Evolutionary conservation across 2,888 invertebrate genomes (phyloP).

Genomic region (Catotricha subobsoleta): DNA sequence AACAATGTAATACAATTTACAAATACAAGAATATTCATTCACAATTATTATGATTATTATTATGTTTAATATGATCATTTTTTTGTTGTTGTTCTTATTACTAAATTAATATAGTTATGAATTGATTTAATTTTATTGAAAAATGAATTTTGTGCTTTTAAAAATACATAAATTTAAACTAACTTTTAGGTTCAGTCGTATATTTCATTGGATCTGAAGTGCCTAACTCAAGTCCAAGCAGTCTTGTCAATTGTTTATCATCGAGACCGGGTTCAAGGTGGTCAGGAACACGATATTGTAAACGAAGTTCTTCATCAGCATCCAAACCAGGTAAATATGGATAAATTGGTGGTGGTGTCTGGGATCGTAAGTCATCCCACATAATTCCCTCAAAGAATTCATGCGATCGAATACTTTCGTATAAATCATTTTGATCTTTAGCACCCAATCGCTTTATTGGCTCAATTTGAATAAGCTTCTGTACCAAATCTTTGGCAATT

Average conservation of each 20-base stretch:
- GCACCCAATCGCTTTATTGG: conserved; percentile 68
- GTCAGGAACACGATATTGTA: conserved; percentile 52
- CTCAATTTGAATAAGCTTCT: conserved; percentile 66
- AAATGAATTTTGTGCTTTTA: neutral
- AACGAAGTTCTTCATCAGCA: conserved; percentile 45
- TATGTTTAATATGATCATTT: too few relatives aligned
- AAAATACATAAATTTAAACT: neutral
- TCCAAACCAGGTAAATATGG: conserved; percentile 58
- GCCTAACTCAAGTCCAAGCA: conserved; percentile 53
- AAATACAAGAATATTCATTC: too few relatives aligned
- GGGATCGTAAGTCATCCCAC: conserved; percentile 60
- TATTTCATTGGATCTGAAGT: conserved; percentile 9
- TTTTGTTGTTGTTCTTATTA: too few relatives aligned
- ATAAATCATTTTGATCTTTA: conserved; percentile 48
- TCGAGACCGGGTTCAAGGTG: conserved; percentile 76
- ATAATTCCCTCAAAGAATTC: conserved; percentile 68
- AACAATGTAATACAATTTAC: too few relatives aligned
- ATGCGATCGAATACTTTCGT: conserved; percentile 70
- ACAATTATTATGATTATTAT: too few relatives aligned
- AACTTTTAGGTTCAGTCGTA: conserved; percentile 4
- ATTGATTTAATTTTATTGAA: conserved; percentile 1
- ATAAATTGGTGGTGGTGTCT: conserved; percentile 65
- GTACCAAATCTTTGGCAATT: conserved; percentile 72
- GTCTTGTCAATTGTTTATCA: conserved; percentile 57
- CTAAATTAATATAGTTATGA: too few relatives aligned